Evolutionary conservation across 1,140 invertebrate genomes (phyloP).

Genomic region (Apis mellifera): Amel_HAv3.1 CM009933.2:2974001-2974500

Average conservation of each 20-base stretch:
- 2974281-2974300: slow-evolving; percentile 66
- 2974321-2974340: too few species aligned
- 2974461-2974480: slow-evolving; percentile 50
- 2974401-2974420: background rate
- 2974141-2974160: background rate
- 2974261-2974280: slow-evolving; percentile 8
- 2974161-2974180: background rate
- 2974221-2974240: slow-evolving; percentile 28
- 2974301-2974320: background rate
- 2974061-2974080: background rate
- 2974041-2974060: background rate
- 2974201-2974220: background rate
- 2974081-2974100: background rate
- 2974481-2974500: slow-evolving; percentile 23
- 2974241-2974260: background rate
- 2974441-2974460: slow-evolving; percentile 18
- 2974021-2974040: background rate
- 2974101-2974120: background rate
- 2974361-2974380: too few species aligned
- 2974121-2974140: slow-evolving; percentile 20
- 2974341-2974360: too few species aligned
- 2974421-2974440: background rate
- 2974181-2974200: background rate
- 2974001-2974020: background rate
- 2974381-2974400: background rate